Evolutionary conservation across 2,888 invertebrate species (phyloP).

Genomic region (Pegoplata infirma): DNA sequence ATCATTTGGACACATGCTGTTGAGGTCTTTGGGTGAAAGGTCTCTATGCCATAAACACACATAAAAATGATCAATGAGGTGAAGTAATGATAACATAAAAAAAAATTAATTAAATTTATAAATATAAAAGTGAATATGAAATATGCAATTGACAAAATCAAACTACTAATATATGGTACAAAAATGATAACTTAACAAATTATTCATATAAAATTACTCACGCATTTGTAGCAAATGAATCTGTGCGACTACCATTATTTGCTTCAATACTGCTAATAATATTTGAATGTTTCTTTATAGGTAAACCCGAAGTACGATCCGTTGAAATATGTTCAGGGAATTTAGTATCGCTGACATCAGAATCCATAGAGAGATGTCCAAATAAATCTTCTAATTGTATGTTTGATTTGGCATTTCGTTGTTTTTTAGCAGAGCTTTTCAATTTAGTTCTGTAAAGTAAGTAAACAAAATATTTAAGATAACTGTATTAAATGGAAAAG

Average conservation of each 20-base stretch:
- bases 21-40: slow-evolving; percentile 67
- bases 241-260: slow-evolving; percentile 74
- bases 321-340: slow-evolving; percentile 75
- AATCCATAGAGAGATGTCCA: slow-evolving; percentile 76
- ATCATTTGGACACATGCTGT: slow-evolving; percentile 71
- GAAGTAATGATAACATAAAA: slow-evolving; percentile 23
- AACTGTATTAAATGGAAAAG: too few species aligned
- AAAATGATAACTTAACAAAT: slow-evolving; percentile 8
- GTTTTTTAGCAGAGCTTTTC: slow-evolving; percentile 75
- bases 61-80: slow-evolving; percentile 42
- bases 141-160: too few species aligned
- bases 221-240: slow-evolving; percentile 74
- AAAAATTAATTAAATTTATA: slow-evolving; percentile 28
- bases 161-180: neutral
- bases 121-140: slow-evolving; percentile 33
- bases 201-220: slow-evolving; percentile 68
- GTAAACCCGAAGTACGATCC: slow-evolving; percentile 68
- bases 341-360: slow-evolving; percentile 73
- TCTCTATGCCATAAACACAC: slow-evolving; percentile 69
- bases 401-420: slow-evolving; percentile 73
- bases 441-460: slow-evolving; percentile 75
- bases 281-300: slow-evolving; percentile 63
- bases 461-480: too few species aligned
- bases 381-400: slow-evolving; percentile 77
- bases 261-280: slow-evolving; percentile 72